Percentiles rank a stretch among this genome's conserved stretches.
Conservation (phyloP, 2,888 invertebrate genomes). For the Andrena dorsata region DNA sequence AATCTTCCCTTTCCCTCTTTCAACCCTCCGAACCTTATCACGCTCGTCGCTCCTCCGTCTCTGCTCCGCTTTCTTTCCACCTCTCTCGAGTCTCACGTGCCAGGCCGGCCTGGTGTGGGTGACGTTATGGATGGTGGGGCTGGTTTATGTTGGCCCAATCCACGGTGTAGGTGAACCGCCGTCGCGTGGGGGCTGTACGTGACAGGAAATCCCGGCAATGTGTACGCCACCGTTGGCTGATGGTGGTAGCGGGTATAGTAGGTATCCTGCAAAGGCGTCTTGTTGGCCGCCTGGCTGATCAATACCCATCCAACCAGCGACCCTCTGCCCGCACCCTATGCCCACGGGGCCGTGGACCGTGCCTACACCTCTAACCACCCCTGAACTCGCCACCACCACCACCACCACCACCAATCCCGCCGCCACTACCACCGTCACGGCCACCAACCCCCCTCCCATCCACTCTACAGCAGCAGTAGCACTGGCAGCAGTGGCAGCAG, state of each 20-base stretch:
- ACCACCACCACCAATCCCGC: conserved; percentile 43
- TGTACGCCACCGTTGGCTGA: conserved; percentile 46
- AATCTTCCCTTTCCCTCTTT: conserved; percentile 57
- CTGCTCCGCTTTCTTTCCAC: conserved; percentile 41
- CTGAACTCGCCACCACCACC: conserved; percentile 67
- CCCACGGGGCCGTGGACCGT: conserved; percentile 72
- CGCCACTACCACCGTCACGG: conserved; percentile 40
- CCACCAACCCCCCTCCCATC: conserved; percentile 6
- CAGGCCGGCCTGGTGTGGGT: conserved; percentile 55
- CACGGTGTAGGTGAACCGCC: conserved; percentile 43
- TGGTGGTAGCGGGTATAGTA: conserved; percentile 74
- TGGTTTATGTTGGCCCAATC: conserved; percentile 58
- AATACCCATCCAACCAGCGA: conserved; percentile 78
- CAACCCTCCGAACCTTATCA: conserved; percentile 56
- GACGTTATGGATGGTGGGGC: conserved; percentile 65
- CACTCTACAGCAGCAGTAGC: conserved; percentile 13
- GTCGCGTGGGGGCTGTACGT: conserved; percentile 43
- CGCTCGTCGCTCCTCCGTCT: conserved; percentile 51
- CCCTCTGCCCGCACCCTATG: conserved; percentile 72
- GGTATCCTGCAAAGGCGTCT: conserved; percentile 80
- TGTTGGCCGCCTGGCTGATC: conserved; percentile 80
- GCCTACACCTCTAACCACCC: conserved; percentile 72
- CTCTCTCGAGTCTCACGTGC: conserved; percentile 48
- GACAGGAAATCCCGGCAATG: conserved; percentile 49
- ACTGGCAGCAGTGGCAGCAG: conserved; percentile 29